Conservation (phyloP, 2,888 invertebrate species). For the Pachymerium ferrugineum region DNA sequence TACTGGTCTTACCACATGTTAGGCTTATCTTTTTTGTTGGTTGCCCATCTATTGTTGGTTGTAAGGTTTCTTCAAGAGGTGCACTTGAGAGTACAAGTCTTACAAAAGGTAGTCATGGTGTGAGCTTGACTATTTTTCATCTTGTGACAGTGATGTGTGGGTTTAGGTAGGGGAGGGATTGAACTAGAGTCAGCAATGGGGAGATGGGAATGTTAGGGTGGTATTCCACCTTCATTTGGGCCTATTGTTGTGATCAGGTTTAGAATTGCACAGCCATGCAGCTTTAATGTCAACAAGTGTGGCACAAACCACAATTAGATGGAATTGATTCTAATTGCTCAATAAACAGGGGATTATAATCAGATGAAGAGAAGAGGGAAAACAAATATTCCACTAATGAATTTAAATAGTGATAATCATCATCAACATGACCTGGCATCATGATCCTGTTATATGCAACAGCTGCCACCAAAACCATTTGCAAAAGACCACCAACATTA, state of each 20-base stretch:
- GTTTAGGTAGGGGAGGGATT: neutral
- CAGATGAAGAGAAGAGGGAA: constrained; percentile 8
- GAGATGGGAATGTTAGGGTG: neutral
- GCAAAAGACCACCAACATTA: neutral
- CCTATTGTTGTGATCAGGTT: neutral
- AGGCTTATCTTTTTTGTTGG: neutral
- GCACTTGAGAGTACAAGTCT: neutral
- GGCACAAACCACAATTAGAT: constrained; percentile 9
- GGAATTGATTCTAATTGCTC: constrained; percentile 11
- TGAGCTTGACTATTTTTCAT: constrained; percentile 3
- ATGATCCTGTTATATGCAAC: neutral
- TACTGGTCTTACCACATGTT: neutral
- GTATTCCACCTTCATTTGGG: neutral
- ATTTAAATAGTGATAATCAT: constrained; percentile 20
- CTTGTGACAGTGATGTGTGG: neutral
- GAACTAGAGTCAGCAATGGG: neutral
- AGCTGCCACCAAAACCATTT: neutral
- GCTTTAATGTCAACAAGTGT: constrained; percentile 15
- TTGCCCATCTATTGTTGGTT: neutral
- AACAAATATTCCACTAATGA: constrained; percentile 6
- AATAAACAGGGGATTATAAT: constrained; percentile 11
- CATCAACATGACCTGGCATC: neutral
- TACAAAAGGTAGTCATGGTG: constrained; percentile 5
- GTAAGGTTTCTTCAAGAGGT: constrained; percentile 2
- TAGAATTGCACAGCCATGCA: neutral